Evolutionary conservation across 2,888 invertebrate species (phyloP).

Genomic region (Spatulosminthurus flaviceps): DNA sequence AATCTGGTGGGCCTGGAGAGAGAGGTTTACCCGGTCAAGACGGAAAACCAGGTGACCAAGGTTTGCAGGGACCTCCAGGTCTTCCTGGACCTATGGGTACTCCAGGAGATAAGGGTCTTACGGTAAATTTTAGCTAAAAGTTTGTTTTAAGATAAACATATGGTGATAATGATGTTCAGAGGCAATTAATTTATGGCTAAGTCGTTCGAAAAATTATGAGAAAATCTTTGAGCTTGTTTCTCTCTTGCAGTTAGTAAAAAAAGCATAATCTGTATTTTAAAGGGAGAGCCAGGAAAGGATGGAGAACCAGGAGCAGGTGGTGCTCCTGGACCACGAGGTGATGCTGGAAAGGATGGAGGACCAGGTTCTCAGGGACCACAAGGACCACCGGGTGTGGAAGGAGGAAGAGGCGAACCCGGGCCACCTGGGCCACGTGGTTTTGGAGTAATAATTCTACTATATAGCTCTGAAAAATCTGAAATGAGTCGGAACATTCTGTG

Average conservation of each 20-base stretch:
- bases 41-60: conserved; percentile 85
- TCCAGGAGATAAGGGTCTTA: conserved; percentile 80
- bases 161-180: too few species aligned
- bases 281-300: conserved; percentile 83
- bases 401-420: conserved; percentile 81
- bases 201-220: too few species aligned
- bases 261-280: conserved; percentile 22
- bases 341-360: conserved; percentile 71
- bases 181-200: too few species aligned
- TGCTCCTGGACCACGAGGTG: conserved; percentile 76
- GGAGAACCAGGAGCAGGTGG: conserved; percentile 80
- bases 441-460: conserved; percentile 70
- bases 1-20: conserved; percentile 67
- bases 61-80: conserved; percentile 81
- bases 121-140: conserved; percentile 68
- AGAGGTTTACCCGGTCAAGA: conserved; percentile 78
- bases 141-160: too few species aligned
- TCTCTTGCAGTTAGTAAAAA: too few species aligned
- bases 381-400: conserved; percentile 77
- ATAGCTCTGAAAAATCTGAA: too few species aligned
- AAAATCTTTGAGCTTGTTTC: too few species aligned
- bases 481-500: too few species aligned
- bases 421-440: conserved; percentile 81
- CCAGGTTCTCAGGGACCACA: conserved; percentile 69
- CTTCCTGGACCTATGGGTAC: conserved; percentile 78